These are phyloP conservation scores for Lathamus discolor DNA, from an alignment of 2,113 vertebrate genomes.

Conservation along the genomic window DNA sequence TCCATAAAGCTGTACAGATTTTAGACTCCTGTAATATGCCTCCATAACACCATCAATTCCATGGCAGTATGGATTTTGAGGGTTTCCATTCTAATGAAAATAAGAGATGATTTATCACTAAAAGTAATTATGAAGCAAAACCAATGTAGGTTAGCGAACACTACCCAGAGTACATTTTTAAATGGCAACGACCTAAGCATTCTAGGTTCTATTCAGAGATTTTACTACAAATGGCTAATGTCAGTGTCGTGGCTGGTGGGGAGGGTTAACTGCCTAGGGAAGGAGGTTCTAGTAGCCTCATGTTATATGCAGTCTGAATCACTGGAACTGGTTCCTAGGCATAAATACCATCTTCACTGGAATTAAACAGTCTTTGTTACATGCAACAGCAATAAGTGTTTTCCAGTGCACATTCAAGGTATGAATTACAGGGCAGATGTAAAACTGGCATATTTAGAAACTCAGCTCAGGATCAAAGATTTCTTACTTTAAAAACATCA, in stretches of 20 bases:
- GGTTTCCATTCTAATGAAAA: conserved; percentile 88
- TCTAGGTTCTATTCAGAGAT: neutral
- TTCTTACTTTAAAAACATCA: neutral
- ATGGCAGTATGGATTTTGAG: conserved; percentile 93
- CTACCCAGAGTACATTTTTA: neutral
- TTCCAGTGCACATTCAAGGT: neutral
- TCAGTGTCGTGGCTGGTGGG: neutral
- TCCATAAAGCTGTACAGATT: conserved; percentile 91
- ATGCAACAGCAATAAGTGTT: neutral
- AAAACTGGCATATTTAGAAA: neutral
- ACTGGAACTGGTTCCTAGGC: neutral
- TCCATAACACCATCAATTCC: conserved; percentile 97
- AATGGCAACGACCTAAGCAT: neutral
- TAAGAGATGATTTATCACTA: neutral
- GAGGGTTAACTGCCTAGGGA: neutral
- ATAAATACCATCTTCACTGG: neutral
- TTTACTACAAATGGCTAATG: neutral
- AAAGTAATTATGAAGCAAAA: neutral
- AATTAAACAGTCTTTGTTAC: neutral
- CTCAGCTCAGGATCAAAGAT: neutral
- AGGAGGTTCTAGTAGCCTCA: neutral
- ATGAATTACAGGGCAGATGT: neutral
- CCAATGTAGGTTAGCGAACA: neutral
- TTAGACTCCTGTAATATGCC: conserved; percentile 94
- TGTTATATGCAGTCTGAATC: neutral